Base-by-base conservation (phyloP, 1,140 invertebrate species). In the Atopsyche davidsoni region DNA sequence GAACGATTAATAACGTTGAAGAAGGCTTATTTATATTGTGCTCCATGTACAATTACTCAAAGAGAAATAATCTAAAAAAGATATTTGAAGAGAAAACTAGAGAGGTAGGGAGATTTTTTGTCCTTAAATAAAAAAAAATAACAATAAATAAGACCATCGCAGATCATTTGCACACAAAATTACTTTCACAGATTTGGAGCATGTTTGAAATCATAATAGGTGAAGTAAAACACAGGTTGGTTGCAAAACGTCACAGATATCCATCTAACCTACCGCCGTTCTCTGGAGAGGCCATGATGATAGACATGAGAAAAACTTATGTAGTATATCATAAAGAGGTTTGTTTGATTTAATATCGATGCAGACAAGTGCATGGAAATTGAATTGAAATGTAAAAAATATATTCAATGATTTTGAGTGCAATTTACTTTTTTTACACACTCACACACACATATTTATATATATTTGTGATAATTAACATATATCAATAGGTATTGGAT, bases 201-300 rank as follows among this genome's bases (percentile, higher is more conserved):
- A 77, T 89, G 65, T 88, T 92, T 60, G 78, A 78, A 46, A 74
- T 82, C n/a, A 86, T 91, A 60, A 80, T 92, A 22, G 80, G 86
- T 50, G 74, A 75, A 2, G 79, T 81, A 0, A 86, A 89, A 60
- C 79, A 82, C 46, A 80, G 86, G 44, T 68, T 90, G 46, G 69
- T 86, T 1, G 63, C 76, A 17, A 79, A 81, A 39, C 74, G 76
- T 1, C 72, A 81, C 21, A 67, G 78, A 21, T 75, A 83, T 41
- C 75, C 82, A 1, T 73, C 79, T 0, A 75, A 78, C 14, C 70
- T 85, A 53, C 85, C 88, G 0, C 77, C 79, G 17, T 85, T 78
- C 63, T 76, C 85, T 0, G 88, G 89, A 0, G 70, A 79, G 55
- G 86, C 81, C 1, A 68, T 80, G 32, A 79, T 83, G 63, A 69